These are phyloP conservation scores for Lerista edwardsae DNA, from an alignment of 2,797 vertebrate genomes.

Conservation along the genomic window DNA sequence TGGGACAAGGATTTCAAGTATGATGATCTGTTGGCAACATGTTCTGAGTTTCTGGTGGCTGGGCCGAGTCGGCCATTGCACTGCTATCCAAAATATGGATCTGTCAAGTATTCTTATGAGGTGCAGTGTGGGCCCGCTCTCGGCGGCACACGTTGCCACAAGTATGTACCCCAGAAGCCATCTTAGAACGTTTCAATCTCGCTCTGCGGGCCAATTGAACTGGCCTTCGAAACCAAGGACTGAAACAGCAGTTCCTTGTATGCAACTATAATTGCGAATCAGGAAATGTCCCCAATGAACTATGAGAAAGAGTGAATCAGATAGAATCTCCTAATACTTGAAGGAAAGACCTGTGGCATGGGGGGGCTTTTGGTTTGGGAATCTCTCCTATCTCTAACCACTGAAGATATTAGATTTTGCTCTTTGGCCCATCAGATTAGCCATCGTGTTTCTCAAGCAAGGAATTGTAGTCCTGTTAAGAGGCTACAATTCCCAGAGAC, in stretches of 20 bases:
- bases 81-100: constrained; percentile 77
- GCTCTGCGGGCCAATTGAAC: background rate
- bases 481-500: too few relatives aligned
- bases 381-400: too few relatives aligned
- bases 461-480: too few relatives aligned
- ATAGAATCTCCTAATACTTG: too few relatives aligned
- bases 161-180: constrained; percentile 1
- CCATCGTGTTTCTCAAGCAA: too few relatives aligned
- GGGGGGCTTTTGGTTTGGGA: too few relatives aligned
- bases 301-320: too few relatives aligned
- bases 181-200: background rate
- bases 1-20: constrained; percentile 85
- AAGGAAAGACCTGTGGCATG: too few relatives aligned
- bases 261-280: too few relatives aligned
- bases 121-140: constrained; percentile 79
- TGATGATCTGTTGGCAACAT: constrained; percentile 83
- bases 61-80: accelerated
- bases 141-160: constrained; percentile 53
- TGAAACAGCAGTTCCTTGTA: background rate
- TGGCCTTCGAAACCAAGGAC: background rate
- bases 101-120: constrained; percentile 72
- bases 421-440: too few relatives aligned
- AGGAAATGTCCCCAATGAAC: too few relatives aligned
- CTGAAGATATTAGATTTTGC: too few relatives aligned
- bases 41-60: constrained; percentile 41